Conservation (phyloP, 2,888 invertebrate genomes). For the Pollenia amentaria region DNA sequence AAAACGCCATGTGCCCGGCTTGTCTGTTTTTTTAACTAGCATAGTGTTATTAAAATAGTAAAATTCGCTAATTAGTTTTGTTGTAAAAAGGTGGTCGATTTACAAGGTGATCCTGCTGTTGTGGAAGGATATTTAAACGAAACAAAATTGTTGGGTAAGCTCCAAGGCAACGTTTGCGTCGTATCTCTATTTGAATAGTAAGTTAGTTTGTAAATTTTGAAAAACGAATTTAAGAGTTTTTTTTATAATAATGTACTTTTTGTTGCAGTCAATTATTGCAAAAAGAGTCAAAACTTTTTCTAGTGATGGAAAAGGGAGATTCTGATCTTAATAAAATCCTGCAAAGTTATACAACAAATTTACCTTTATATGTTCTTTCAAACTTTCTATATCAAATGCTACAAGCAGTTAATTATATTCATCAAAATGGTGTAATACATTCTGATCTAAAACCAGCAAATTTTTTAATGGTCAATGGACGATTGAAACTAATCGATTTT, state of each 20-base stretch:
- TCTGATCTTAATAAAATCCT: slow-evolving; percentile 93
- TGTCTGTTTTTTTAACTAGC: too few relatives aligned
- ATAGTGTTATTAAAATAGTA: too few relatives aligned
- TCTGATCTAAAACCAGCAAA: slow-evolving; percentile 98
- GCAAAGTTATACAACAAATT: slow-evolving; percentile 86
- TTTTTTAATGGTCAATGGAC: slow-evolving; percentile 93
- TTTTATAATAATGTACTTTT: slow-evolving; percentile 54
- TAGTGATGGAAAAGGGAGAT: slow-evolving; percentile 97
- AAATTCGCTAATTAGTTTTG: neutral
- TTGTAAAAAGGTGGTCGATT: slow-evolving; percentile 91
- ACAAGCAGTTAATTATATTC: slow-evolving; percentile 95
- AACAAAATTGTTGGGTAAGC: slow-evolving; percentile 91
- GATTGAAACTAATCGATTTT: slow-evolving; percentile 98
- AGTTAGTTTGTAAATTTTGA: slow-evolving; percentile 82
- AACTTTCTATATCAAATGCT: slow-evolving; percentile 98
- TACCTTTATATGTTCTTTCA: slow-evolving; percentile 91
- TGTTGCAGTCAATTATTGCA: slow-evolving; percentile 89
- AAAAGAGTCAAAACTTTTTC: slow-evolving; percentile 88
- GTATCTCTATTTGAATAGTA: slow-evolving; percentile 95
- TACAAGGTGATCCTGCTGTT: slow-evolving; percentile 89
- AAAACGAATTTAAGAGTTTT: neutral
- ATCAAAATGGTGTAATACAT: slow-evolving; percentile 96
- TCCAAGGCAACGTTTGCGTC: slow-evolving; percentile 93
- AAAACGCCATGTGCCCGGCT: too few relatives aligned
- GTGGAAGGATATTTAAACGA: slow-evolving; percentile 95